A percentile compares a stretch with the other conserved stretches of the same genome.
phyloP scores from a whole-genome alignment of 2,888 invertebrate species.

The Torymus tubicola region DNA sequence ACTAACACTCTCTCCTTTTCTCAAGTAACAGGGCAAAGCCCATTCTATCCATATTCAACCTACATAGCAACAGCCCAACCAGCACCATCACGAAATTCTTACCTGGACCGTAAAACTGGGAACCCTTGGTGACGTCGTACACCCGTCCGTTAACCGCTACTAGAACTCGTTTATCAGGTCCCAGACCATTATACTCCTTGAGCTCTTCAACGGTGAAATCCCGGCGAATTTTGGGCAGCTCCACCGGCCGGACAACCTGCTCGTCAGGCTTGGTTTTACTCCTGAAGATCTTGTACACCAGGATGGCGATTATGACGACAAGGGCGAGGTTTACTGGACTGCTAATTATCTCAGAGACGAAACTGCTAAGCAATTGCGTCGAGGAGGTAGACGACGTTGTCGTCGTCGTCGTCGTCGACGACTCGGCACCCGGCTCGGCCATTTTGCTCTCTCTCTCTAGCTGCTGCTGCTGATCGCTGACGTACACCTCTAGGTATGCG shows the following conservation, averaged over 20 bases:
- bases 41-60: no score
- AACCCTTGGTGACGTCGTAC: conserved; percentile 95
- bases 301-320: conserved; percentile 82
- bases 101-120: conserved; percentile 96
- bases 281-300: conserved; percentile 86
- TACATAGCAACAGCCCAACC: no score
- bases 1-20: no score
- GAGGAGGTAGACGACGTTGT: no score
- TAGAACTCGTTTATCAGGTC: conserved; percentile 90
- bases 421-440: conserved; percentile 64
- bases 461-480: conserved; percentile 5
- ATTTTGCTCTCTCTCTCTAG: conserved; percentile 63
- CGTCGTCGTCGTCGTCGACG: no score
- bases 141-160: conserved; percentile 96
- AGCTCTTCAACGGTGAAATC: conserved; percentile 95
- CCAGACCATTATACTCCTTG: conserved; percentile 90
- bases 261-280: conserved; percentile 75
- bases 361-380: conserved; percentile 66
- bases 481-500: not conserved
- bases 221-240: conserved; percentile 88
- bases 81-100: conserved; percentile 61
- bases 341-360: conserved; percentile 81
- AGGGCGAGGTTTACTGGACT: conserved; percentile 86
- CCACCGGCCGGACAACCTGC: conserved; percentile 78
- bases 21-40: no score